Evolutionary conservation across 2,113 vertebrate genomes (phyloP), one percentile per base, ranked within the genome.

Genomic region (Centropus unirufus): DNA sequence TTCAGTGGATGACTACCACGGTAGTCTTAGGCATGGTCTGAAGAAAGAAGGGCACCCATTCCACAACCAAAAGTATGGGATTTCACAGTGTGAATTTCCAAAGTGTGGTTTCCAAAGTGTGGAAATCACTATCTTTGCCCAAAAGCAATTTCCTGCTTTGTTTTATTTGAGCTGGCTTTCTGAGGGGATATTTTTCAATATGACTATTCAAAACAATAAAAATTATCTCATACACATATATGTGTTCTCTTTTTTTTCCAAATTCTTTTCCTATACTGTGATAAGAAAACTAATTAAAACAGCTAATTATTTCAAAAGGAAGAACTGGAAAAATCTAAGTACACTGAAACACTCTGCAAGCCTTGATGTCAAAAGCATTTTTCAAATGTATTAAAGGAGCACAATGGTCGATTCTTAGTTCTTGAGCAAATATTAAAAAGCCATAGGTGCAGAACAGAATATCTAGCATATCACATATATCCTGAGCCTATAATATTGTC

Each of bases 201-300:
- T 51, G 26, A 8, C 1, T 0, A 30, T 78, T 74, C 27, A 23
- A 81, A 95, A 70, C 27, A 74, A 64, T 21, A 42, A 67, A 40
- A 58, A 36, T 34, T 0, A 54, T 39, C 39, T 64, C 22, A 7
- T n/a, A 27, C 6, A 16, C 2, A 21, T 49, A 12, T 22, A 90
- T 7, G 22, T 86, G 5, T 46, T 49, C 26, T 73, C 26, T 73
- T 51, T 46, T 30, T 89, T 73, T 84, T 67, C 54, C 49, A 63
- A 22, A 22, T 34, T 72, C 63, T 67, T 95, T 92, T 87, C 59
- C 44, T 63, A 29, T 63, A 6, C 12, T 79, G 49, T 85, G 66
- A 72, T 57, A 85, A 83, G 54, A 76, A 68, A 93, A 52, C 15
- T 68, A 90, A 91, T 67, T 77, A 46, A 91, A 95, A 47, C 36